phyloP scores from a whole-genome alignment of 2,113 vertebrate species.

The Ailurus styani region DNA sequence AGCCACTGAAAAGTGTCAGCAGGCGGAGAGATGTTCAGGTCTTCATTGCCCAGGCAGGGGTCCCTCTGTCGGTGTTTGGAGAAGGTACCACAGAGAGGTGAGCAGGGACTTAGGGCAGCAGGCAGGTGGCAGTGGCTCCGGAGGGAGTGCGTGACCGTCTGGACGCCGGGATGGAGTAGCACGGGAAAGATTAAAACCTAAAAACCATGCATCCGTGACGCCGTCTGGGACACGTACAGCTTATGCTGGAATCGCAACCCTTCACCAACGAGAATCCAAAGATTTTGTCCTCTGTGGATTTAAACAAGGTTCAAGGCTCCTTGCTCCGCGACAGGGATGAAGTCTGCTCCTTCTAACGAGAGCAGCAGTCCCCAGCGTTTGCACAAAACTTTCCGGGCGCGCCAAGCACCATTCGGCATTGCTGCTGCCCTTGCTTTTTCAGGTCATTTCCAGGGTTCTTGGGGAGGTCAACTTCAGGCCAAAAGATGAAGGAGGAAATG shows the following conservation, averaged over 20 bases:
- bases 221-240: not conserved
- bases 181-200: not conserved
- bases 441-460: not conserved
- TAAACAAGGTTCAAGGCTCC: not conserved
- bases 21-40: not conserved
- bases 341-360: not conserved
- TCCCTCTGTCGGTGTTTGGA: not conserved
- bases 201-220: not conserved
- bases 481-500: not conserved
- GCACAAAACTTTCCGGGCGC: accelerated
- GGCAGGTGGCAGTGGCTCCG: not conserved
- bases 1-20: not conserved
- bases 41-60: not conserved
- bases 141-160: not conserved
- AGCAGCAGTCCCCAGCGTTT: not conserved
- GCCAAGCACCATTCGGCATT: not conserved
- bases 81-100: not conserved
- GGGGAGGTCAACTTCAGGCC: not conserved
- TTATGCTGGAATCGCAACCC: not conserved
- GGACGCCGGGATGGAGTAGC: too few species aligned
- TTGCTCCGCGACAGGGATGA: not conserved
- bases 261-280: not conserved
- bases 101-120: not conserved
- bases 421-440: not conserved
- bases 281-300: not conserved